Conservation (phyloP, 2,113 vertebrate genomes). For the Psittacara wagleri region DNA sequence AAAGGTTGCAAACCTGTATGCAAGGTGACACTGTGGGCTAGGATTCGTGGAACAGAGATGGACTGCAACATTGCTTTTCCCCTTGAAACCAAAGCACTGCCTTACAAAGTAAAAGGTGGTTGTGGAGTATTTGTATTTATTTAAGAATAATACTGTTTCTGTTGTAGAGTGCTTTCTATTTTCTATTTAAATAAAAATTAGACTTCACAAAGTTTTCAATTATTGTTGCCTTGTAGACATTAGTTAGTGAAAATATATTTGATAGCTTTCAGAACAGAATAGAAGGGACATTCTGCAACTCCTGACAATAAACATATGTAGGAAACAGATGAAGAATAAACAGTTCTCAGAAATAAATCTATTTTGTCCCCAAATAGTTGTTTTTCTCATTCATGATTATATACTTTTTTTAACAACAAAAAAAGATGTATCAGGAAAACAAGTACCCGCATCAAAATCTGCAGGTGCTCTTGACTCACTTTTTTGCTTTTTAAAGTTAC, state of each 20-base stretch:
- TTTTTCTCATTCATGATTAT: background rate
- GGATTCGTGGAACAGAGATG: background rate
- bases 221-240: background rate
- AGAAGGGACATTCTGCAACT: background rate
- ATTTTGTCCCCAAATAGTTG: background rate
- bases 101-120: fast-evolving
- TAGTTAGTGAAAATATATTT: background rate
- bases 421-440: background rate
- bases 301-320: background rate
- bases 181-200: background rate
- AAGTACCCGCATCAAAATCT: background rate
- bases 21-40: background rate
- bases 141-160: background rate
- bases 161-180: background rate
- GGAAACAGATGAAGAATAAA: background rate
- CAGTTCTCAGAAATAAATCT: background rate
- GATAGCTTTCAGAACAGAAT: background rate
- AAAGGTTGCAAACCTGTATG: background rate
- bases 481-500: background rate
- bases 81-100: fast-evolving
- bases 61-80: background rate
- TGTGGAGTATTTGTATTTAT: background rate
- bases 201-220: background rate
- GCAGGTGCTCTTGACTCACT: fast-evolving
- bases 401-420: background rate